Conservation (phyloP, 2,888 invertebrate species). For the Sinodicranocentrus sp. region DNA sequence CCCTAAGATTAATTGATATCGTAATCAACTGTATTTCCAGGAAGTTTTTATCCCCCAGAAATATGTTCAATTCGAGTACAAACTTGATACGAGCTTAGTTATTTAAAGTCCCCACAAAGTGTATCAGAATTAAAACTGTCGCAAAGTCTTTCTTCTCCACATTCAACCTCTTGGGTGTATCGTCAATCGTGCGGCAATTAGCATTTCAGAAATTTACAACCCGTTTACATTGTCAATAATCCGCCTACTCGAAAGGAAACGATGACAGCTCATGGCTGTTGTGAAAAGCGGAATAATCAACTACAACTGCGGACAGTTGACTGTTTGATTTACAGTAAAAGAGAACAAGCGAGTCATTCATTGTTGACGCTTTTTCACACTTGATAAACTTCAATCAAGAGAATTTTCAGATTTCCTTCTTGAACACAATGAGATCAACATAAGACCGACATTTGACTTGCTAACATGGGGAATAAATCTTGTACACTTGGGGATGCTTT, state of each 20-base stretch:
- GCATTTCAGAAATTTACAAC: constrained; percentile 57
- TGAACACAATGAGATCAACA: too few relatives aligned
- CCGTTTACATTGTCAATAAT: constrained; percentile 67
- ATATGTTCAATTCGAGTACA: too few relatives aligned
- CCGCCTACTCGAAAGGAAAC: constrained; percentile 68
- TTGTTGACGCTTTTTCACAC: constrained; percentile 64
- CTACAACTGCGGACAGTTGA: constrained; percentile 47
- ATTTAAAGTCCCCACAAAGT: too few relatives aligned
- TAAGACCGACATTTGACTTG: too few relatives aligned
- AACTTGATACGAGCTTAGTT: too few relatives aligned
- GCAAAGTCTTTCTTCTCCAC: too few relatives aligned
- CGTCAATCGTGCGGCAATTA: constrained; percentile 49
- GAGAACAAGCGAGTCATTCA: constrained; percentile 46
- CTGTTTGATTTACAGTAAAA: constrained; percentile 56
- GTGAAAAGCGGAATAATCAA: constrained; percentile 68
- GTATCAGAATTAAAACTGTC: too few relatives aligned
- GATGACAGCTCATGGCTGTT: constrained; percentile 68
- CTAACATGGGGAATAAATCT: background rate
- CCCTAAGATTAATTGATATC: too few relatives aligned
- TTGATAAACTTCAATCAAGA: constrained; percentile 68
- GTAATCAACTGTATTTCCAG: too few relatives aligned
- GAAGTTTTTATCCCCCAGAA: too few relatives aligned
- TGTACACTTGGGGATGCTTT: too few relatives aligned
- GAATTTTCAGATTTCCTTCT: constrained; percentile 57
- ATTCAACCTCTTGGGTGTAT: too few relatives aligned